These are phyloP conservation scores for human DNA, from an alignment of 2,113 vertebrate species.

Conservation along the genomic window GRCh38 chr17:37048001-37048500, in stretches of 20 bases:
- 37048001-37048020: not conserved
- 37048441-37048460: too few relatives aligned
- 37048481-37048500: too few relatives aligned
- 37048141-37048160: not conserved
- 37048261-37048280: not conserved
- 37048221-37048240: not conserved
- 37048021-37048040: not conserved
- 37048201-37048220: not conserved
- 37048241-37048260: fast-evolving
- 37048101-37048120: not conserved
- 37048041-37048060: not conserved
- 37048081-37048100: not conserved
- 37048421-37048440: too few relatives aligned
- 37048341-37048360: not conserved
- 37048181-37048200: not conserved
- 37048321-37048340: not conserved
- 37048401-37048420: too few relatives aligned
- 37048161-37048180: not conserved
- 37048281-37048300: not conserved
- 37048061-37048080: not conserved
- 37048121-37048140: not conserved
- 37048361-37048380: too few relatives aligned
- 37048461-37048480: too few relatives aligned
- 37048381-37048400: too few relatives aligned
- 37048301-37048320: not conserved